These are phyloP conservation scores for Boleophthalmus pectinirostris DNA, from an alignment of 2,113 vertebrate species.

Conservation along the genomic window DNA sequence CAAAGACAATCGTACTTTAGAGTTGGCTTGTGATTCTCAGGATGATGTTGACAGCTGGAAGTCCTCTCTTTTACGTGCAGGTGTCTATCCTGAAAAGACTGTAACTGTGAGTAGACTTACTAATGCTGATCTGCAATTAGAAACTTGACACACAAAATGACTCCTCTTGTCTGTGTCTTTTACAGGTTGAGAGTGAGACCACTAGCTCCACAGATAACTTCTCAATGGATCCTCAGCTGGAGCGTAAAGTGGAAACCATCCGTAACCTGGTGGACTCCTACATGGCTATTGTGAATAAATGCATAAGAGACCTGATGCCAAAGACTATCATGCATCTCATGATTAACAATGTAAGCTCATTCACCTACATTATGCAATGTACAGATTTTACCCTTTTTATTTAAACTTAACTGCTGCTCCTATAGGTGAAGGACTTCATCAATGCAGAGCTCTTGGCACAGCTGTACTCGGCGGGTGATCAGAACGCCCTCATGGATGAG, in stretches of 20 bases:
- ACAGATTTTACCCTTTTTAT: neutral
- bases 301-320: conserved; percentile 93
- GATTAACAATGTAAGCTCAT: conserved; percentile 89
- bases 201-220: conserved; percentile 88
- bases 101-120: conserved; percentile 76
- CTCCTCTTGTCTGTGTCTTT: neutral
- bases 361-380: neutral
- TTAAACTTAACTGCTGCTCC: conserved; percentile 3
- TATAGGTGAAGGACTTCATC: conserved; percentile 96
- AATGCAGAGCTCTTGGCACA: conserved; percentile 93
- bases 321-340: conserved; percentile 98
- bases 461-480: conserved; percentile 92
- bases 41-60: conserved; percentile 99
- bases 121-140: neutral
- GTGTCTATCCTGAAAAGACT: conserved; percentile 93
- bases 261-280: conserved; percentile 96
- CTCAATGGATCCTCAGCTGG: conserved; percentile 96
- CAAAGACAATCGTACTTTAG: conserved; percentile 96
- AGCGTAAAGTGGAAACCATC: conserved; percentile 97
- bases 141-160: neutral
- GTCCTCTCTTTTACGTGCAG: conserved; percentile 92
- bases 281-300: conserved; percentile 98
- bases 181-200: conserved; percentile 87
- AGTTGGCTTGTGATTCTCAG: conserved; percentile 94
- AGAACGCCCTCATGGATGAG: conserved; percentile 93